A percentile compares a stretch with the other conserved stretches of the same genome.
Conservation (phyloP, 2,888 invertebrate species). For the Perdita meconis region DNA sequence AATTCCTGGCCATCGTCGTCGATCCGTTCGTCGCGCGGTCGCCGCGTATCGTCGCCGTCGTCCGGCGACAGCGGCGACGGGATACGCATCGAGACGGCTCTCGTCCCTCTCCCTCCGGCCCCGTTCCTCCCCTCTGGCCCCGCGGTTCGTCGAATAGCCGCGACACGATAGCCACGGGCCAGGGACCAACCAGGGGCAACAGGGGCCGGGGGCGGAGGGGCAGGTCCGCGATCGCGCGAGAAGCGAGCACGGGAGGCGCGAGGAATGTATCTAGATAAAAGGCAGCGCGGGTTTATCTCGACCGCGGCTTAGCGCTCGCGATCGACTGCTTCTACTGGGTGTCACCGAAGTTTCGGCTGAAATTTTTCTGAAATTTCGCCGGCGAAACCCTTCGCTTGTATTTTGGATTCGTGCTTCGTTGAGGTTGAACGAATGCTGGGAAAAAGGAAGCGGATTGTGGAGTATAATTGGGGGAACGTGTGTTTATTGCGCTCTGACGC, state of each 20-base stretch:
- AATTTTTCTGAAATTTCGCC: no score
- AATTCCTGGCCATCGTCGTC: slow-evolving; percentile 57
- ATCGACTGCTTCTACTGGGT: not conserved
- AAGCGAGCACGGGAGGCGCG: slow-evolving; percentile 45
- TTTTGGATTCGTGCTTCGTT: no score
- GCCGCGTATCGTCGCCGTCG: slow-evolving; percentile 34
- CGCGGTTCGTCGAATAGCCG: slow-evolving; percentile 32
- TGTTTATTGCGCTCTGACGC: no score
- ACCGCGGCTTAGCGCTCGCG: slow-evolving; percentile 29
- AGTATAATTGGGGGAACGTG: no score
- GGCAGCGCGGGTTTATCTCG: slow-evolving; percentile 58
- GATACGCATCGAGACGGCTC: slow-evolving; percentile 38
- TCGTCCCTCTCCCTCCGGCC: not conserved
- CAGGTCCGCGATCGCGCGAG: slow-evolving; percentile 47
- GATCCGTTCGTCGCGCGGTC: slow-evolving; percentile 41
- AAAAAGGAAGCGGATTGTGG: no score
- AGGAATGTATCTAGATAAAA: slow-evolving; percentile 69
- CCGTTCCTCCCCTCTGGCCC: slow-evolving; percentile 11
- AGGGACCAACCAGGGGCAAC: no score
- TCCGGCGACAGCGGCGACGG: slow-evolving; percentile 25
- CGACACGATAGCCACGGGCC: slow-evolving; percentile 10
- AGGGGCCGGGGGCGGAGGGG: not conserved
- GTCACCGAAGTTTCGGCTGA: not conserved
- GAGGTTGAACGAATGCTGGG: no score
- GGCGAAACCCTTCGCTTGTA: no score